Base-by-base conservation (phyloP, 2,888 invertebrate species). In the Napeogenes inachia region DNA sequence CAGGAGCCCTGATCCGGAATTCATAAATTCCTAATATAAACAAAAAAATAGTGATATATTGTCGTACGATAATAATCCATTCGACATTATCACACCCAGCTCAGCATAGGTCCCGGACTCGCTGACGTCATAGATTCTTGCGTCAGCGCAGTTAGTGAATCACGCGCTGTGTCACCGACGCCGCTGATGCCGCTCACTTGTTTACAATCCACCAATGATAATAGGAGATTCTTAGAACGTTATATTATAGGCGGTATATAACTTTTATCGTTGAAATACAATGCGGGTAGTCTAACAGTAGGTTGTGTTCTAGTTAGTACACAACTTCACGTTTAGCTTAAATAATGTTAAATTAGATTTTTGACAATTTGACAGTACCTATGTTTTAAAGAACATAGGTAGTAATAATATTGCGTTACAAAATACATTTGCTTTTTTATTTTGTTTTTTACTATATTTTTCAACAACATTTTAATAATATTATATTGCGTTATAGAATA, bases 161-260 rank as follows among this genome's bases (percentile, higher is more conserved):
- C 88, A 88, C 78, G 77, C 79, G 85, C 87, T 89, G 88, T 87
- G 89, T 88, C 89, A 89, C 78, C 77, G 70, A 60, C 69, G 68
- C 68, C 70, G 71, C 63, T 1, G 21, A 21, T 21, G 68, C 67
- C 70, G 71, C 63, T 61, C 74, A 42, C 42, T 42, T 76, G 77
- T 79, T 81, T 80, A 80, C 76, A 76, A 81, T 76, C 74, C 59
- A 68, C 75, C 56, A 62, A 60, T 72, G 74, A 78, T 81, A 79
- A 78, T 79, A 72, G 74, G 68, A 66, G 69, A 65, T 81, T 83
- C 82, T 74, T 61, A 68, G 81, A 80, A 78, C 61, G 66, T 58
- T 57, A 54, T 56, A 42, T 63, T 10, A 10, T 12, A 3, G 42
- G 3, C 12, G 42, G 42, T 42, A 12, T 42, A 3, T 42, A 42